Conservation (phyloP, 2,113 vertebrate genomes). For the Oxyura jamaicensis region DNA sequence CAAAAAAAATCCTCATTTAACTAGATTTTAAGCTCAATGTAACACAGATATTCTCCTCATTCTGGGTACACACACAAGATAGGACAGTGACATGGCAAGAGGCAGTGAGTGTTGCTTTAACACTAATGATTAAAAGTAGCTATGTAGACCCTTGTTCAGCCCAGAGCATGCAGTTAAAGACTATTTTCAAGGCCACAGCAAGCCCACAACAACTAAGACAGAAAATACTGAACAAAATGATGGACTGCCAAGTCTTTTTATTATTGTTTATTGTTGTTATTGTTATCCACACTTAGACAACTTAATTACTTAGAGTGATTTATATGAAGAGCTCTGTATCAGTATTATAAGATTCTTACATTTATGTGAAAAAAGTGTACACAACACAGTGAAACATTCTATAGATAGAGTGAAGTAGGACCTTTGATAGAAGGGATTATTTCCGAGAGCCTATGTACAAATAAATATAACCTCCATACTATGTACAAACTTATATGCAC, state of each 20-base stretch:
- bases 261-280: constrained; percentile 76
- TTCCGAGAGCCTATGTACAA: constrained; percentile 75
- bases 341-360: constrained; percentile 77
- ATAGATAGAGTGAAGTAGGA: constrained; percentile 81
- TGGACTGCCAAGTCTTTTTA: constrained; percentile 61
- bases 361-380: constrained; percentile 79
- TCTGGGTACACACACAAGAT: background rate
- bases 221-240: background rate
- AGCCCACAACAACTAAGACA: background rate
- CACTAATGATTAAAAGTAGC: fast-evolving
- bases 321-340: constrained; percentile 82
- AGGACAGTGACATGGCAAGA: background rate
- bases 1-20: background rate
- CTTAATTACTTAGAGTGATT: constrained; percentile 83
- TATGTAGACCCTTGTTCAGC: background rate
- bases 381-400: constrained; percentile 77
- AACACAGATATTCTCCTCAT: background rate
- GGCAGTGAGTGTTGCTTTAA: background rate
- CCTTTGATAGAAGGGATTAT: constrained; percentile 72
- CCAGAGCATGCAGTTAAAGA: background rate
- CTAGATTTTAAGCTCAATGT: background rate
- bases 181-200: background rate
- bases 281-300: constrained; percentile 79
- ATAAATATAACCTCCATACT: constrained; percentile 71
- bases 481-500: constrained; percentile 73